Percentiles rank a stretch among this genome's conserved stretches.
These are phyloP conservation scores for Catharus minimus DNA, from an alignment of 2,113 vertebrate genomes.

Conservation along the genomic window DNA sequence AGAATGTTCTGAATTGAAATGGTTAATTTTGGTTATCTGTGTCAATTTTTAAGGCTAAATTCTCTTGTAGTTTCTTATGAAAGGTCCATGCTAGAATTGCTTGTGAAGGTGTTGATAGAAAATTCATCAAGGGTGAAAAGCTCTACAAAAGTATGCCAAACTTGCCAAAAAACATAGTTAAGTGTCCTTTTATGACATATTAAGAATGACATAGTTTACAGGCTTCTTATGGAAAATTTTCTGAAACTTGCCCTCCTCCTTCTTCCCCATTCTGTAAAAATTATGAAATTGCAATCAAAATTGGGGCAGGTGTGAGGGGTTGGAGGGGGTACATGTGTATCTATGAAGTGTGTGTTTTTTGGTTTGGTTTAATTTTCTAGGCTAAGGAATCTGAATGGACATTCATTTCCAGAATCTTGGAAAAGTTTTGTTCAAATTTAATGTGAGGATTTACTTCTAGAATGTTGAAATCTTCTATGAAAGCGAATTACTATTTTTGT, in stretches of 20 bases:
- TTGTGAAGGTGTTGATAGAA: background rate
- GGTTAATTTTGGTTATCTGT: background rate
- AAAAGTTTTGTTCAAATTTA: background rate
- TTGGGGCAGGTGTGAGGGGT: fast-evolving
- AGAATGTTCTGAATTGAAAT: background rate
- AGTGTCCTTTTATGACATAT: background rate
- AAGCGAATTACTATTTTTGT: background rate
- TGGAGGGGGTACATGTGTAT: fast-evolving
- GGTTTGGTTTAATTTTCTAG: background rate
- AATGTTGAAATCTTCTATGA: background rate
- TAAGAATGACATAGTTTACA: background rate
- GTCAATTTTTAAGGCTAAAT: background rate
- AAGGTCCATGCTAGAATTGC: background rate
- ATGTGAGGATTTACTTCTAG: background rate
- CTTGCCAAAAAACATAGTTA: background rate
- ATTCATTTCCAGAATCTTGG: background rate
- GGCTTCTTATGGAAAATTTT: background rate
- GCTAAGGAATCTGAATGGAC: background rate
- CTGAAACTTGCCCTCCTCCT: fast-evolving
- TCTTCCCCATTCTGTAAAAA: background rate
- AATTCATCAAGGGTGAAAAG: background rate
- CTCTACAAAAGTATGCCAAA: background rate
- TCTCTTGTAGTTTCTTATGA: background rate
- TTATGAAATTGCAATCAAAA: background rate
- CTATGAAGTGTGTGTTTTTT: background rate